Percentiles rank a stretch among this genome's conserved stretches.
Evolutionary conservation across 2,888 invertebrate genomes (phyloP).

Genomic region (Eupithecia centaureata): DNA sequence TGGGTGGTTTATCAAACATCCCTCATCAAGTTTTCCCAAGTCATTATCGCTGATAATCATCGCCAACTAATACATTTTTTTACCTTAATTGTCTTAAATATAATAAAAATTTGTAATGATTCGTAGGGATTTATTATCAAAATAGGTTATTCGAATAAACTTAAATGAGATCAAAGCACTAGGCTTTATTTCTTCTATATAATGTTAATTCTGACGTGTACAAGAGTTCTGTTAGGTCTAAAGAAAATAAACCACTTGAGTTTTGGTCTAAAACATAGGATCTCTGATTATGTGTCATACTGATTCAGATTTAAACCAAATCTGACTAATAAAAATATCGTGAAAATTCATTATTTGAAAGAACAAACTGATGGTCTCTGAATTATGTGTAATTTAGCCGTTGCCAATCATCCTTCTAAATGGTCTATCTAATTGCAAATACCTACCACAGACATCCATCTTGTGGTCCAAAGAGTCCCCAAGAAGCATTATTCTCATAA

Average conservation of each 20-base stretch:
- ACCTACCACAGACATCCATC: conserved; percentile 9
- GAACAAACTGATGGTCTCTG: not conserved
- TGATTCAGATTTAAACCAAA: too few species aligned
- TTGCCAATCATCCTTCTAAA: not conserved
- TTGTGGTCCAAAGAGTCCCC: conserved; percentile 10
- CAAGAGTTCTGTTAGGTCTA: too few species aligned
- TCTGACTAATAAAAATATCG: not conserved
- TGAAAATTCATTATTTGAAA: not conserved
- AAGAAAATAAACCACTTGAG: too few species aligned
- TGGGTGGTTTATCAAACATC: conserved; percentile 26
- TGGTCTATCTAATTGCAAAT: conserved; percentile 34
- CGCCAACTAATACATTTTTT: not conserved
- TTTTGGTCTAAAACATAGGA: too few species aligned
- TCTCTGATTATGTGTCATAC: too few species aligned
- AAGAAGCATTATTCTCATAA: conserved; percentile 11
- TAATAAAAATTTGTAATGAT: too few species aligned
- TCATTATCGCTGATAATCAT: not conserved
- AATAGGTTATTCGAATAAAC: too few species aligned
- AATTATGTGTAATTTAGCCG: not conserved
- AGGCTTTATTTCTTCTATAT: too few species aligned
- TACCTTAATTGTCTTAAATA: too few species aligned
- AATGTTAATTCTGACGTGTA: too few species aligned
- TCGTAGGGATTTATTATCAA: too few species aligned
- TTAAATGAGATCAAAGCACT: too few species aligned
- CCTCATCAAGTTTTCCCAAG: not conserved